A percentile compares a stretch with the other conserved stretches of the same genome.
phyloP scores from a whole-genome alignment of 2,888 invertebrate species.

The Heliconius ethilla region DNA sequence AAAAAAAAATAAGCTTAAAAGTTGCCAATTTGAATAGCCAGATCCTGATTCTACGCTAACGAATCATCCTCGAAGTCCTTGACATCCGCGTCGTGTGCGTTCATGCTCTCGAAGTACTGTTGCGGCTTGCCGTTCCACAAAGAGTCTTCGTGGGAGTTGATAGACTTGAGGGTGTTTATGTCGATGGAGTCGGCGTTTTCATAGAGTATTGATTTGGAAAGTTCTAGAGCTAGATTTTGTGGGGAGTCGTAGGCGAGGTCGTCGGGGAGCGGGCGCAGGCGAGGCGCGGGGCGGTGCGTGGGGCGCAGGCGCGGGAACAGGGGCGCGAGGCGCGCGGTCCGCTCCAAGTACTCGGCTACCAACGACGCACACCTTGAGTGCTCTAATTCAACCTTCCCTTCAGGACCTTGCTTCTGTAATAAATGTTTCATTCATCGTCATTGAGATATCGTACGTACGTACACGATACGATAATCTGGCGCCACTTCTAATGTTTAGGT shows the following conservation, averaged over 20 bases:
- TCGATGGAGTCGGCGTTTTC: constrained; percentile 68
- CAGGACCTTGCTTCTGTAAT: constrained; percentile 15
- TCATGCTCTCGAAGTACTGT: constrained; percentile 86
- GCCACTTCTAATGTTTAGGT: not conserved
- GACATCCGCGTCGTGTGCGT: constrained; percentile 57
- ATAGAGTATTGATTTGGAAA: constrained; percentile 61
- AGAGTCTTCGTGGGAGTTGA: constrained; percentile 69
- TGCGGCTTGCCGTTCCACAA: constrained; percentile 80
- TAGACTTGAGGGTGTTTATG: constrained; percentile 52
- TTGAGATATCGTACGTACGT: not conserved
- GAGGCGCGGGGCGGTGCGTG: constrained; percentile 52
- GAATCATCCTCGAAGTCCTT: constrained; percentile 68
- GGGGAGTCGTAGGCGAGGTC: constrained; percentile 63
- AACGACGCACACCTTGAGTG: constrained; percentile 42
- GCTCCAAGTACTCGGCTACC: constrained; percentile 69
- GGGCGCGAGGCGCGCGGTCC: constrained; percentile 65
- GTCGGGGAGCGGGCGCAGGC: constrained; percentile 51
- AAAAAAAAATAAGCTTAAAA: not conserved
- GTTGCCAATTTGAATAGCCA: not conserved
- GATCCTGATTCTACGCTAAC: constrained; percentile 49
- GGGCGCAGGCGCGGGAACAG: constrained; percentile 55
- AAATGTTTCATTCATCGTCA: not conserved
- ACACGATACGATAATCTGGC: not conserved
- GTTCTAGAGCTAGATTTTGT: constrained; percentile 64
- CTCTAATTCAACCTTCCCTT: constrained; percentile 19